Percentiles rank a stretch among this genome's conserved stretches.
Evolutionary conservation across 1,140 invertebrate genomes (phyloP).

Genomic region (Heliothis virescens): DNA sequence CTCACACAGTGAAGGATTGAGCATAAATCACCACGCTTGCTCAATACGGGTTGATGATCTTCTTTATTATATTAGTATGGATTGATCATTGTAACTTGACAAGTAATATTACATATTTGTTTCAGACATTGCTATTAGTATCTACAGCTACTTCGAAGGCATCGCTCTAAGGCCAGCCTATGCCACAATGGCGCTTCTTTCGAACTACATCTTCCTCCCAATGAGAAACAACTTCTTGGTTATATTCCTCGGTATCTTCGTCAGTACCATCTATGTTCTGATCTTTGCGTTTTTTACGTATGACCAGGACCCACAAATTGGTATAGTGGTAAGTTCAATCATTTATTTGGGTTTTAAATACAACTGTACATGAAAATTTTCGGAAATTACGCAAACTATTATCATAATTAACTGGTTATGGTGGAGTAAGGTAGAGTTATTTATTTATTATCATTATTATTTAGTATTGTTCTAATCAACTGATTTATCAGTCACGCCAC

Average conservation of each 20-base stretch:
- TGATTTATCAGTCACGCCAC: slow-evolving; percentile 1
- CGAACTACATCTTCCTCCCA: slow-evolving; percentile 93
- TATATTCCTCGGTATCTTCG: slow-evolving; percentile 88
- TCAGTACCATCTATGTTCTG: slow-evolving; percentile 89
- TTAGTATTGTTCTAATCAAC: not conserved
- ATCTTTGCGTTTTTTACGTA: slow-evolving; percentile 90
- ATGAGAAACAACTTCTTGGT: slow-evolving; percentile 90
- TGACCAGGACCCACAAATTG: slow-evolving; percentile 72
- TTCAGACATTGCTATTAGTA: slow-evolving; percentile 73
- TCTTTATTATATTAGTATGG: too few relatives aligned
- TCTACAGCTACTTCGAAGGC: slow-evolving; percentile 82
- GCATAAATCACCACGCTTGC: too few relatives aligned
- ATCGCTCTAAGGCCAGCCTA: slow-evolving; percentile 88
- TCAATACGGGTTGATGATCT: too few relatives aligned
- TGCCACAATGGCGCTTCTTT: slow-evolving; percentile 90
- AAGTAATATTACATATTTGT: slow-evolving; percentile 36
- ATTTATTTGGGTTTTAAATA: too few relatives aligned
- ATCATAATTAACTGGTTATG: too few relatives aligned
- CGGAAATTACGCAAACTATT: too few relatives aligned
- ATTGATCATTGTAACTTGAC: too few relatives aligned
- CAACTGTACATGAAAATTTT: too few relatives aligned
- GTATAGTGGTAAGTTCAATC: slow-evolving; percentile 70
- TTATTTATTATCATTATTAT: not conserved
- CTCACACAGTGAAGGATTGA: too few relatives aligned
- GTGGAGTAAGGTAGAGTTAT: too few relatives aligned